A percentile compares a stretch with the other conserved stretches of the same genome.
phyloP scores from a whole-genome alignment of 2,113 vertebrate genomes.

The Megalops atlanticus region DNA sequence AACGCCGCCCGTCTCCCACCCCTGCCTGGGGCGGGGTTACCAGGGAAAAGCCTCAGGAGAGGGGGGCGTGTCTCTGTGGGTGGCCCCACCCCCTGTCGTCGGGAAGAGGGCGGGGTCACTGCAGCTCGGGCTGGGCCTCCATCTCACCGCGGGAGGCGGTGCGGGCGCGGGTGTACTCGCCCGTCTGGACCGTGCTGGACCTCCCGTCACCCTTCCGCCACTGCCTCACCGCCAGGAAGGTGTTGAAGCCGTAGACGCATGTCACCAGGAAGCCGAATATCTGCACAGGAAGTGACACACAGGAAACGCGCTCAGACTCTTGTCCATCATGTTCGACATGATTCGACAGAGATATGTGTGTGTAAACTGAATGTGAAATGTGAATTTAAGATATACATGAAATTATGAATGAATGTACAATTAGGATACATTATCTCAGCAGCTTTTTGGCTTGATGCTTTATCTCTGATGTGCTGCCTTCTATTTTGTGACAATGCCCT shows the following conservation, averaged over 20 bases:
- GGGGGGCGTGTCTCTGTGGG: not conserved
- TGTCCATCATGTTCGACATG: not conserved
- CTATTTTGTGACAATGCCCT: not conserved
- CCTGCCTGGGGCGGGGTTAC: not conserved
- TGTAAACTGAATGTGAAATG: too few species aligned
- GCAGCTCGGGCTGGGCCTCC: constrained; percentile 84
- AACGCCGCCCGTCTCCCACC: not conserved
- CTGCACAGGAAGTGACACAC: constrained; percentile 59
- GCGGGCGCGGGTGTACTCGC: constrained; percentile 90
- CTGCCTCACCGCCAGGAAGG: constrained; percentile 71
- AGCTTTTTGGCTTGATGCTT: not conserved
- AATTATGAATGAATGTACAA: too few species aligned
- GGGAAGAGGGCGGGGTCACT: constrained; percentile 62
- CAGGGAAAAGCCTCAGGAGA: not conserved
- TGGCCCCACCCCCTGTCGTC: not conserved
- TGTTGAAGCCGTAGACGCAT: constrained; percentile 78
- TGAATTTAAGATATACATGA: too few species aligned
- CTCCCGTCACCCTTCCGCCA: constrained; percentile 76
- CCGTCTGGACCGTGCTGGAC: constrained; percentile 71
- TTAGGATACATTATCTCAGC: too few species aligned
- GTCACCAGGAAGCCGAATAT: constrained; percentile 92
- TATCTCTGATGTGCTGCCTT: not conserved
- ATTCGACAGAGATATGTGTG: not conserved
- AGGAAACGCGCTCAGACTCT: not conserved
- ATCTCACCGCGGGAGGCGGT: constrained; percentile 88